Conservation (phyloP, 2,888 invertebrate genomes). For the Brachylomia viminalis region DNA sequence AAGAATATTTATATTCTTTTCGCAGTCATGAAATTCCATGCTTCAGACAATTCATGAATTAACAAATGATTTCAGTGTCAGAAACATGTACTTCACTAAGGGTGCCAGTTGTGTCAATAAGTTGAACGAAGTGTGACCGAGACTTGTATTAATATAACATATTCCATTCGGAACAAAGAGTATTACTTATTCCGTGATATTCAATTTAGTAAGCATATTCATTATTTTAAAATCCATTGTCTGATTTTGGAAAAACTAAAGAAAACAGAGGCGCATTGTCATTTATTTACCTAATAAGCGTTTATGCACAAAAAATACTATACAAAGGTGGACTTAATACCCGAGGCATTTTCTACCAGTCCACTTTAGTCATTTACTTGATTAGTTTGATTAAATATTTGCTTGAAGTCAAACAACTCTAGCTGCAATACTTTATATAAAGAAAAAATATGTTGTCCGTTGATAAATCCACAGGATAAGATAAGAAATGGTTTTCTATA, state of each 20-base stretch:
- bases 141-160: slow-evolving; percentile 32
- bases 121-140: slow-evolving; percentile 40
- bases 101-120: slow-evolving; percentile 82
- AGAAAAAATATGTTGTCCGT: neutral
- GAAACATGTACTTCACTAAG: slow-evolving; percentile 67
- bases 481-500: neutral
- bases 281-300: no score
- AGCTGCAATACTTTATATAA: neutral
- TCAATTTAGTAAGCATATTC: slow-evolving; percentile 42
- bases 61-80: slow-evolving; percentile 80
- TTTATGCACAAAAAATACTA: no score
- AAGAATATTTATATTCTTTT: slow-evolving; percentile 39
- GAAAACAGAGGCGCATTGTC: slow-evolving; percentile 2
- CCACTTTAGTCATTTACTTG: no score
- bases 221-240: slow-evolving; percentile 23
- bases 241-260: slow-evolving; percentile 32
- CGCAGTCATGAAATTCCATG: slow-evolving; percentile 54
- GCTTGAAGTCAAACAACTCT: neutral
- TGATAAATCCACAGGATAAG: neutral
- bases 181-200: slow-evolving; percentile 34
- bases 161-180: slow-evolving; percentile 43
- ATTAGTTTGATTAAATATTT: slow-evolving; percentile 18
- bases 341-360: no score
- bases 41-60: slow-evolving; percentile 44
- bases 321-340: no score